Conservation (phyloP, 92 coral and sea anemone species). For the Zoanthus gigantus region DNA sequence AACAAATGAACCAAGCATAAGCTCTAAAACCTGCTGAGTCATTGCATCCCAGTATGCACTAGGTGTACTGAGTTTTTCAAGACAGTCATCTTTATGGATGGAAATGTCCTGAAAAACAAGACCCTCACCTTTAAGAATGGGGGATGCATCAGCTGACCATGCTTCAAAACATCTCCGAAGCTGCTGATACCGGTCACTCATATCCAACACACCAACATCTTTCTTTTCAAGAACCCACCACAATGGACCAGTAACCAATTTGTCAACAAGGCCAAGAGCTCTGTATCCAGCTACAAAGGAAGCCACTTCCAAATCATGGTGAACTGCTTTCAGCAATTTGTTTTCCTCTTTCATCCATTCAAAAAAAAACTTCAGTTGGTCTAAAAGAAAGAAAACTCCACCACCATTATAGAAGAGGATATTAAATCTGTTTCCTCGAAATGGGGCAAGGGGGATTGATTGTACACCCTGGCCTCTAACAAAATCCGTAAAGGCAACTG, state of each 20-base stretch:
- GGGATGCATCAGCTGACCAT: slow-evolving; percentile 49
- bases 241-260: slow-evolving; percentile 44
- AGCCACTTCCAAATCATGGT: background rate
- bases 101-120: slow-evolving; percentile 26
- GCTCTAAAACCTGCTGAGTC: slow-evolving; percentile 53
- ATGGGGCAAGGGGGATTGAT: slow-evolving; percentile 44
- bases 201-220: slow-evolving; percentile 17
- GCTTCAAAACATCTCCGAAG: slow-evolving; percentile 32
- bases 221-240: slow-evolving; percentile 50
- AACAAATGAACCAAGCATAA: slow-evolving; percentile 51
- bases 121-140: slow-evolving; percentile 42
- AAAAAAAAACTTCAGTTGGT: slow-evolving; percentile 40
- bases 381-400: slow-evolving; percentile 35
- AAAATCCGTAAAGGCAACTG: slow-evolving; percentile 24
- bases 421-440: slow-evolving; percentile 28
- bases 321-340: slow-evolving; percentile 45
- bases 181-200: slow-evolving; percentile 16
- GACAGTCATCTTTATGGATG: slow-evolving; percentile 34
- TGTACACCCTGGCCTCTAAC: slow-evolving; percentile 34
- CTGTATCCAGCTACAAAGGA: slow-evolving; percentile 50
- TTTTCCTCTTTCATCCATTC: slow-evolving; percentile 41
- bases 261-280: slow-evolving; percentile 43
- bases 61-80: slow-evolving; percentile 27
- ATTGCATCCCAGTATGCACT: slow-evolving; percentile 28
- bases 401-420: slow-evolving; percentile 35